phyloP scores from a whole-genome alignment of 2,113 vertebrate genomes.

The Eubucco bourcierii region DNA sequence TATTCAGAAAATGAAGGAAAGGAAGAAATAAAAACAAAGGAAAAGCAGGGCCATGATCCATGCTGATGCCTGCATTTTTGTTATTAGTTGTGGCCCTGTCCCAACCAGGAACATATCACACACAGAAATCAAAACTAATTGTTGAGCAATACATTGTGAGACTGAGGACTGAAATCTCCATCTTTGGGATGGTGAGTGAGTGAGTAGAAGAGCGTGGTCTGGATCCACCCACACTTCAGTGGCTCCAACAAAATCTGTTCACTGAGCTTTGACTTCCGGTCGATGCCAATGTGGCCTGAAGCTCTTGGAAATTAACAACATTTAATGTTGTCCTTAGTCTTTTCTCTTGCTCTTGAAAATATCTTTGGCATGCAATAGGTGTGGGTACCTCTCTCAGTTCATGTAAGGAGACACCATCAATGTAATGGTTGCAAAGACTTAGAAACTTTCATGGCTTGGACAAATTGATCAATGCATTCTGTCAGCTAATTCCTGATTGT shows the following conservation, averaged over 20 bases:
- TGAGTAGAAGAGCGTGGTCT: background rate
- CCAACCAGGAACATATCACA: slow-evolving; percentile 34
- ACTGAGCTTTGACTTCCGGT: background rate
- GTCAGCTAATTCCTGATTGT: background rate
- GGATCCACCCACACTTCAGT: background rate
- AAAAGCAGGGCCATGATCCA: background rate
- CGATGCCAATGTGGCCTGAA: background rate
- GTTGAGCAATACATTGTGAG: background rate
- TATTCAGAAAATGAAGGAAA: background rate
- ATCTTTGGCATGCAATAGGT: background rate
- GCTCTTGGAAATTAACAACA: background rate
- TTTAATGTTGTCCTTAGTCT: background rate
- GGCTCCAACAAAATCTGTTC: background rate
- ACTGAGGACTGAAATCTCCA: background rate
- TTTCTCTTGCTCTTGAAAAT: background rate
- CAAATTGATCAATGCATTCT: background rate
- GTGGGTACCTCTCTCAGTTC: background rate
- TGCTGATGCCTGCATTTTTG: slow-evolving; percentile 59
- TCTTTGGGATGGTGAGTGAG: background rate
- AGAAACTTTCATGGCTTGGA: background rate
- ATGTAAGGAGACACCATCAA: background rate
- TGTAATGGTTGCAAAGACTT: background rate
- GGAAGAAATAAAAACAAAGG: background rate
- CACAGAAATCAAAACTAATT: slow-evolving; percentile 39
- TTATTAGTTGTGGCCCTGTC: slow-evolving; percentile 54